phyloP scores from a whole-genome alignment of 2,888 invertebrate species.

The Dicyrtomina minuta region DNA sequence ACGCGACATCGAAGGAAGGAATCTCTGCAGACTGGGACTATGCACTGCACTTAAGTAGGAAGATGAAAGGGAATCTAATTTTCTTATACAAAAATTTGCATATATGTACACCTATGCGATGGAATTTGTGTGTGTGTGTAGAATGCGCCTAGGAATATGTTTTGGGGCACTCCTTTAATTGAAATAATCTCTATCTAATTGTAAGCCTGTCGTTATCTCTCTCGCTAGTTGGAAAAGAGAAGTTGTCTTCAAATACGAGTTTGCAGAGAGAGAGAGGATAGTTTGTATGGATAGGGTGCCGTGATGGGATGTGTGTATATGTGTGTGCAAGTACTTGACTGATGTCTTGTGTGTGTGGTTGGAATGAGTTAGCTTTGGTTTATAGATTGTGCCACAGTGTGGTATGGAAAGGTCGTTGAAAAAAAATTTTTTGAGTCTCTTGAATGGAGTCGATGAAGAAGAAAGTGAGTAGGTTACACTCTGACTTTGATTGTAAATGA shows the following conservation, averaged over 20 bases:
- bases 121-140: neutral
- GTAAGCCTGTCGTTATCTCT: neutral
- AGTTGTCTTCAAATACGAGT: neutral
- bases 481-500: no score
- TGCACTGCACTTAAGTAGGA: neutral
- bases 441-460: neutral
- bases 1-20: no score
- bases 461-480: neutral
- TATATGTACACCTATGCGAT: no score
- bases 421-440: no score
- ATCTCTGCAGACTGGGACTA: no score
- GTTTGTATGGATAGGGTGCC: neutral
- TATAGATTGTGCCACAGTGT: neutral
- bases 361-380: neutral
- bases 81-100: neutral
- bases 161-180: slow-evolving; percentile 31
- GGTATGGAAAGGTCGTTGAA: no score
- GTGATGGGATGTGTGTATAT: neutral
- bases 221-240: neutral
- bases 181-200: slow-evolving; percentile 14
- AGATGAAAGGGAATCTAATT: slow-evolving; percentile 18
- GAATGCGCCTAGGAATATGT: neutral
- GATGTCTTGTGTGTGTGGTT: no score
- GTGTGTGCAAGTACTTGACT: neutral
- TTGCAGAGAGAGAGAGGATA: no score